Conservation (phyloP, 2,797 vertebrate genomes). For the Tapera naevia region DNA sequence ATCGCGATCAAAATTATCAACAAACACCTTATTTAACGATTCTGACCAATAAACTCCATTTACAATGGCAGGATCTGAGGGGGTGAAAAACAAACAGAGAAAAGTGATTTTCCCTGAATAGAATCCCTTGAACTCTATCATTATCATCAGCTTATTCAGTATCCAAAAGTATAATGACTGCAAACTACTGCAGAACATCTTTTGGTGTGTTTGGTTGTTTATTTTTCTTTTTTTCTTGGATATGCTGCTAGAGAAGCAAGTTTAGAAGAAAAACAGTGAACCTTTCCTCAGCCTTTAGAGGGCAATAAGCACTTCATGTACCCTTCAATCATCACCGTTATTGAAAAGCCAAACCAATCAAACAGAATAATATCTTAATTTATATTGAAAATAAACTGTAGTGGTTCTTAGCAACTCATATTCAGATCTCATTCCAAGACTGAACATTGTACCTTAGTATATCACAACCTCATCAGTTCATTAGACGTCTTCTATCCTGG, state of each 20-base stretch:
- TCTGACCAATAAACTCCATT: conserved; percentile 96
- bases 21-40: conserved; percentile 94
- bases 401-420: neutral
- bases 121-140: neutral
- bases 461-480: neutral
- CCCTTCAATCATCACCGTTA: neutral
- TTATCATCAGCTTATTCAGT: neutral
- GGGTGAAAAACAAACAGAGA: accelerated
- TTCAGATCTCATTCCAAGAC: neutral
- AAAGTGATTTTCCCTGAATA: neutral
- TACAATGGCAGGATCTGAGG: conserved; percentile 90
- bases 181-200: neutral
- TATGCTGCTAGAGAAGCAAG: neutral
- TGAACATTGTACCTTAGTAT: neutral
- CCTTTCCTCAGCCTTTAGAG: neutral
- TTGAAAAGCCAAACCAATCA: neutral
- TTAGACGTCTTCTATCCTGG: neutral
- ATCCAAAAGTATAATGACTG: neutral
- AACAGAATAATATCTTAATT: neutral
- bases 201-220: neutral
- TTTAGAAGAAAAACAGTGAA: neutral
- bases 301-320: neutral
- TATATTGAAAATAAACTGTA: neutral
- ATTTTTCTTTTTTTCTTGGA: neutral
- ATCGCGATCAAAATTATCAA: conserved; percentile 94